Percentiles rank a stretch among this genome's conserved stretches.
Evolutionary conservation across 2,113 vertebrate genomes (phyloP).

Genomic region (Rhabdomys dilectus): DNA sequence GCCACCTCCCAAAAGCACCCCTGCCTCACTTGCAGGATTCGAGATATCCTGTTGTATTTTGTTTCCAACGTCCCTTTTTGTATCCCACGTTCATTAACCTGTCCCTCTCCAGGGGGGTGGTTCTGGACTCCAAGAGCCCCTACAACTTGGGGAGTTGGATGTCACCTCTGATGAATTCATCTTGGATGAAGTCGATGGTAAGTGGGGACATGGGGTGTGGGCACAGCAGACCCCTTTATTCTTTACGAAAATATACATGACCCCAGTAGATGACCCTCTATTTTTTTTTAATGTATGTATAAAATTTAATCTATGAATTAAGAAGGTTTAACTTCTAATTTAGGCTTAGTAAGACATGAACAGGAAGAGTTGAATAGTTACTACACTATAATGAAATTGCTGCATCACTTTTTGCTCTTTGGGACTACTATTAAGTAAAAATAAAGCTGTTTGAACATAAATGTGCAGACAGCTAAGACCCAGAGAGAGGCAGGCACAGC

Average conservation of each 20-base stretch:
- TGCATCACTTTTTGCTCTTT: background rate
- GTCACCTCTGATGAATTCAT: conserved; percentile 94
- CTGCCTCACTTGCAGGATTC: background rate
- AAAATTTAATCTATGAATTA: background rate
- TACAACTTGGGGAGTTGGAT: conserved; percentile 92
- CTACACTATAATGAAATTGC: background rate
- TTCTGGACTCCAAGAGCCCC: conserved; percentile 76
- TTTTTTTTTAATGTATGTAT: too few species aligned
- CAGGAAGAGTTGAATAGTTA: background rate
- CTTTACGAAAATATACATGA: background rate
- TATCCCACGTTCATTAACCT: background rate
- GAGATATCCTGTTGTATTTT: background rate
- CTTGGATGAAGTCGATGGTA: conserved; percentile 95
- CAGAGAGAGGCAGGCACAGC: too few species aligned
- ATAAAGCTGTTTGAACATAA: background rate
- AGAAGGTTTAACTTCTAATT: background rate
- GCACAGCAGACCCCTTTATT: background rate
- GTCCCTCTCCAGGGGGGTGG: conserved; percentile 60
- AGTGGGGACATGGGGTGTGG: conserved; percentile 63
- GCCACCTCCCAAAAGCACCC: background rate
- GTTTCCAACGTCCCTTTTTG: background rate
- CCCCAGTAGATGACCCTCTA: background rate
- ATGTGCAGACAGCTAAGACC: background rate
- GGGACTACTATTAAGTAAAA: background rate
- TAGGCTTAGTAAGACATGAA: background rate